Conservation (phyloP, 2,113 vertebrate genomes). For the Scomber scombrus region DNA sequence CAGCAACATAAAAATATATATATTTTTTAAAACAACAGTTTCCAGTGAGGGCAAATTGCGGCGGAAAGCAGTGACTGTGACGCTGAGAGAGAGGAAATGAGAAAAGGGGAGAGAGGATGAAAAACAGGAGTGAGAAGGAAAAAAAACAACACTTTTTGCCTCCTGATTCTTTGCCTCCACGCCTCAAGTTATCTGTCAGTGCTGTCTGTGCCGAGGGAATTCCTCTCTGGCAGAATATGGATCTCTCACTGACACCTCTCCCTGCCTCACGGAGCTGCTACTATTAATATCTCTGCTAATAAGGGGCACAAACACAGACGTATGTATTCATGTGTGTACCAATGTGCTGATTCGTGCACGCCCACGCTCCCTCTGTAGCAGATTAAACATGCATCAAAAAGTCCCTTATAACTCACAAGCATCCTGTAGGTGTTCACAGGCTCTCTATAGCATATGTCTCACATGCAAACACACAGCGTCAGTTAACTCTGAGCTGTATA, state of each 20-base stretch:
- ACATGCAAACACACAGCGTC: conserved; percentile 30
- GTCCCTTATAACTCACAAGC: background rate
- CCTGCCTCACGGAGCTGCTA: conserved; percentile 63
- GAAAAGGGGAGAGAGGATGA: background rate
- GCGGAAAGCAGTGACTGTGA: conserved; percentile 46
- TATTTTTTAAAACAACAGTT: conserved; percentile 26
- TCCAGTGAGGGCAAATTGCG: conserved; percentile 36
- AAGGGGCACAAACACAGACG: conserved; percentile 53
- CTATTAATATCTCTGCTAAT: conserved; percentile 76
- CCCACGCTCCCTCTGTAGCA: background rate
- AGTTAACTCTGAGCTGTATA: conserved; percentile 26
- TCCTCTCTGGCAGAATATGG: conserved; percentile 60
- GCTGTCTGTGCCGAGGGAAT: conserved; percentile 67
- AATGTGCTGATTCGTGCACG: conserved; percentile 34
- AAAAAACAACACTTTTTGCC: conserved; percentile 34
- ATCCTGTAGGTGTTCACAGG: conserved; percentile 1
- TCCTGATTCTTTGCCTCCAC: conserved; percentile 61
- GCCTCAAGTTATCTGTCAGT: conserved; percentile 79
- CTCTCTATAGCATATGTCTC: conserved; percentile 1
- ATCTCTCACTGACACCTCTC: conserved; percentile 68
- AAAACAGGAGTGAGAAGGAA: conserved; percentile 41
- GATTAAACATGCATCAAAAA: conserved; percentile 14
- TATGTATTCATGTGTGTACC: conserved; percentile 17
- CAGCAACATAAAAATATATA: background rate
- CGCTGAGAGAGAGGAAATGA: conserved; percentile 29